Conservation (phyloP, 2,113 vertebrate species). For the Engystomops pustulosus region DNA sequence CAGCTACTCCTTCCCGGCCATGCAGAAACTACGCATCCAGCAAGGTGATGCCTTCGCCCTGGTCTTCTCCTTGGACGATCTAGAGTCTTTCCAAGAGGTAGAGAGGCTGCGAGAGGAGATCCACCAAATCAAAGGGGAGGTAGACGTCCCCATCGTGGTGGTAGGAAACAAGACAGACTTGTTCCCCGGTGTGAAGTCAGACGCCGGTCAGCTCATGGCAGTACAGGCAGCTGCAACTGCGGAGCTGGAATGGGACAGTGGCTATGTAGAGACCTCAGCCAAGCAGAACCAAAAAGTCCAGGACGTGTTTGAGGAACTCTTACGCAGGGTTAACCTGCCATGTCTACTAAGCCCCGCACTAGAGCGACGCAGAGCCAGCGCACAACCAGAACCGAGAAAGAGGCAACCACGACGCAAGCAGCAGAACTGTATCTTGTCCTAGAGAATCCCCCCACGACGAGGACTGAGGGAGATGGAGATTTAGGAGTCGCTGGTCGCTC, state of each 20-base stretch:
- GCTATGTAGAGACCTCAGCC: constrained; percentile 74
- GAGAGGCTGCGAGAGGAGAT: constrained; percentile 72
- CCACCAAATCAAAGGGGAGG: constrained; percentile 63
- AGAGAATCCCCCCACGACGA: background rate
- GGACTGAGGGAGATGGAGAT: background rate
- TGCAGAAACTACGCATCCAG: constrained; percentile 74
- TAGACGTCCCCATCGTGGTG: constrained; percentile 66
- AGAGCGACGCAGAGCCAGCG: constrained; percentile 62
- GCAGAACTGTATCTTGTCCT: constrained; percentile 71
- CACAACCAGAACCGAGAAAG: constrained; percentile 37
- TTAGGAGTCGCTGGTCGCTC: background rate
- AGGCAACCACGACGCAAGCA: constrained; percentile 63
- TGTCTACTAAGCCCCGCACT: constrained; percentile 65
- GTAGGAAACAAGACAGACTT: constrained; percentile 70
- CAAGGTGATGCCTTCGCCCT: constrained; percentile 74
- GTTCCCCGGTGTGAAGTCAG: constrained; percentile 39
- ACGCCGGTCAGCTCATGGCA: constrained; percentile 60
- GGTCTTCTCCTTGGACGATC: constrained; percentile 72
- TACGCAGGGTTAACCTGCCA: constrained; percentile 68
- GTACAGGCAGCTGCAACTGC: constrained; percentile 64
- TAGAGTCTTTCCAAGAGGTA: constrained; percentile 70
- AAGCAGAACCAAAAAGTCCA: constrained; percentile 67
- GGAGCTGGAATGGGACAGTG: constrained; percentile 69
- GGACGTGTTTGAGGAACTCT: constrained; percentile 68
- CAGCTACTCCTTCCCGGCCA: constrained; percentile 78